Conservation (phyloP, 2,888 invertebrate species). For the Latrodectus elegans region DNA sequence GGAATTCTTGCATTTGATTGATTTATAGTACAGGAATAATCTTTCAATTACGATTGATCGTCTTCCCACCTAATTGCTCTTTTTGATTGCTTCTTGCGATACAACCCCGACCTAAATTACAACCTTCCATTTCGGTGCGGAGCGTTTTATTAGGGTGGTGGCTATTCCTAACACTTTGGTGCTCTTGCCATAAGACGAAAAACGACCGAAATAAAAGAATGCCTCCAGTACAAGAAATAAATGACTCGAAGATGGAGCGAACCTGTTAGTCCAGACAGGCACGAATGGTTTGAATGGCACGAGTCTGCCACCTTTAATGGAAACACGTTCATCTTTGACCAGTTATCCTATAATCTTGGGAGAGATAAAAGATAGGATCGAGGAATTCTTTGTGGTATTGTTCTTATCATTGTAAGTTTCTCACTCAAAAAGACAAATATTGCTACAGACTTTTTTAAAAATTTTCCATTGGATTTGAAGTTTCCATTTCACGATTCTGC, state of each 20-base stretch:
- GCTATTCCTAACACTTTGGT: constrained; percentile 52
- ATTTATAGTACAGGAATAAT: background rate
- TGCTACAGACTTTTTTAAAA: too few relatives aligned
- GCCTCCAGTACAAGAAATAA: constrained; percentile 6
- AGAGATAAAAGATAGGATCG: too few relatives aligned
- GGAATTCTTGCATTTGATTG: too few relatives aligned
- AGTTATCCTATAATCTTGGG: constrained; percentile 48
- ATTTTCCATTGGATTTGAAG: too few relatives aligned
- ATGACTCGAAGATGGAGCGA: background rate
- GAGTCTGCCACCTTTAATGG: constrained; percentile 44
- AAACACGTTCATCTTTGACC: constrained; percentile 60
- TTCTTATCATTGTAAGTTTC: too few relatives aligned
- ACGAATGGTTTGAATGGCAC: constrained; percentile 45
- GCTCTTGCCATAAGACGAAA: constrained; percentile 26
- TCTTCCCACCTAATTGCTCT: constrained; percentile 35
- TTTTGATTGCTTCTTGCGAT: constrained; percentile 43
- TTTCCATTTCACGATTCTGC: too few relatives aligned
- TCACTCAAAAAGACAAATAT: too few relatives aligned
- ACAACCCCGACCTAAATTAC: constrained; percentile 53
- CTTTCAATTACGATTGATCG: constrained; percentile 58
- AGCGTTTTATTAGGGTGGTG: constrained; percentile 37
- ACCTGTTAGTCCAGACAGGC: constrained; percentile 45
- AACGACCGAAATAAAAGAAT: constrained; percentile 35
- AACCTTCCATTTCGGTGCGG: constrained; percentile 32
- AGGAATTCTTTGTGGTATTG: too few relatives aligned